A percentile compares a stretch with the other conserved stretches of the same genome.
These are phyloP conservation scores for Actenoides lindsayi DNA, from an alignment of 2,113 vertebrate genomes.

Conservation along the genomic window DNA sequence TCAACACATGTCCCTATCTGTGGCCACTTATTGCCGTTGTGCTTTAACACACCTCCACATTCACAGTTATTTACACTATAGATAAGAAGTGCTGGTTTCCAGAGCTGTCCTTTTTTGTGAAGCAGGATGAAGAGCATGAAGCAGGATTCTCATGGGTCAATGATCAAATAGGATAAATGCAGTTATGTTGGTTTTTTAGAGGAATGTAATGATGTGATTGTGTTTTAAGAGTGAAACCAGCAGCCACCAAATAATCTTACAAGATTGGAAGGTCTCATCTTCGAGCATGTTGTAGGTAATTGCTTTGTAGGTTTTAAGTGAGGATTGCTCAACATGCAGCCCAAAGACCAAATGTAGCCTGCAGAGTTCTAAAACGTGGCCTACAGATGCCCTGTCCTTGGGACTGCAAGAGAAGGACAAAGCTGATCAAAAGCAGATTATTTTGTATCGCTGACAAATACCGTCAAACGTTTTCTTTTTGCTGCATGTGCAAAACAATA, in stretches of 20 bases:
- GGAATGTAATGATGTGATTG: constrained; percentile 52
- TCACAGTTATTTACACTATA: constrained; percentile 49
- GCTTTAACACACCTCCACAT: constrained; percentile 43
- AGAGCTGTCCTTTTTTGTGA: constrained; percentile 24
- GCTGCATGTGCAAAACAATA: not conserved
- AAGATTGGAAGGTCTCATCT: constrained; percentile 70
- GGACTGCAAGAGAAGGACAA: constrained; percentile 64
- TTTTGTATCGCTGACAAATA: constrained; percentile 31
- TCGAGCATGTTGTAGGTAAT: constrained; percentile 63
- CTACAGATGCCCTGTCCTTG: constrained; percentile 69
- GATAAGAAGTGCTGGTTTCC: constrained; percentile 30
- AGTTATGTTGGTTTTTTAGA: constrained; percentile 41
- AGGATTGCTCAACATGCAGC: constrained; percentile 71
- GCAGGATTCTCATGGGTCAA: constrained; percentile 52
- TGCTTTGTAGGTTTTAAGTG: constrained; percentile 69
- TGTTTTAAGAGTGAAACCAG: constrained; percentile 53
- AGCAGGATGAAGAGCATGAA: constrained; percentile 37
- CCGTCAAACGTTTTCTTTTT: constrained; percentile 24
- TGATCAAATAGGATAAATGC: constrained; percentile 68
- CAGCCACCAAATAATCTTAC: constrained; percentile 64
- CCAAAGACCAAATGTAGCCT: constrained; percentile 61
- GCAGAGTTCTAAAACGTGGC: constrained; percentile 67
- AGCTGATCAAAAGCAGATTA: constrained; percentile 40
- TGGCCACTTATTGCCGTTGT: constrained; percentile 1
- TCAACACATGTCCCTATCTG: not conserved